These are phyloP conservation scores for Mormyrus hasselquistii DNA, from an alignment of 2,797 vertebrate species.

Conservation along the genomic window DNA sequence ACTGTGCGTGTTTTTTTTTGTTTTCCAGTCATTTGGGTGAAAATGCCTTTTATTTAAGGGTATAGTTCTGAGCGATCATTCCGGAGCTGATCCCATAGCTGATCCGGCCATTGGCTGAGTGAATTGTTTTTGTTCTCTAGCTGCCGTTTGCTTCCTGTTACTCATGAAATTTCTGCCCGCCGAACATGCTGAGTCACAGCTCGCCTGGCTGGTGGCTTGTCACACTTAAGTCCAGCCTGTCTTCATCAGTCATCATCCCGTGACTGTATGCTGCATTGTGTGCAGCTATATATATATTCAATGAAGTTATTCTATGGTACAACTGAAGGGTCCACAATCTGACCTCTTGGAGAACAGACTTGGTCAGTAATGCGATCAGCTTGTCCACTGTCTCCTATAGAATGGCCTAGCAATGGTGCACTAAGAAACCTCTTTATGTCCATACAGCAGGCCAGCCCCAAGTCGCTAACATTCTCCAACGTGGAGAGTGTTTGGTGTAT, in stretches of 20 bases:
- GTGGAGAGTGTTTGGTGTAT: background rate
- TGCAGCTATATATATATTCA: background rate
- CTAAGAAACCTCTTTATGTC: background rate
- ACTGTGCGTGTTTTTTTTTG: background rate
- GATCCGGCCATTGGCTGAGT: background rate
- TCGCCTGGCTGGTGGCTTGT: too few relatives aligned
- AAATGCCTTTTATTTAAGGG: background rate
- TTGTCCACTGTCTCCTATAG: too few relatives aligned
- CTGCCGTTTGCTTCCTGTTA: background rate
- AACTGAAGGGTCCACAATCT: background rate
- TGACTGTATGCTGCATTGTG: background rate
- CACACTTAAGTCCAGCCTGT: background rate
- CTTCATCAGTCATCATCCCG: background rate
- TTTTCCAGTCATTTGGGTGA: background rate
- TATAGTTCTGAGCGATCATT: background rate
- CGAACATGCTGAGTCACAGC: background rate
- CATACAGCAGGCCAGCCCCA: background rate
- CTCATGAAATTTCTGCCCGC: background rate
- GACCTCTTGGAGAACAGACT: background rate
- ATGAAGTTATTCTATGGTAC: background rate
- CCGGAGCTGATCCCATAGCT: background rate
- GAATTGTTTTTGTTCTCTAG: background rate
- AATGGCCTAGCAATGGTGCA: background rate
- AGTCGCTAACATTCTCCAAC: background rate
- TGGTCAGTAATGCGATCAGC: background rate